These are phyloP conservation scores for Propithecus coquereli DNA, from an alignment of 2,113 vertebrate species.

Conservation along the genomic window DNA sequence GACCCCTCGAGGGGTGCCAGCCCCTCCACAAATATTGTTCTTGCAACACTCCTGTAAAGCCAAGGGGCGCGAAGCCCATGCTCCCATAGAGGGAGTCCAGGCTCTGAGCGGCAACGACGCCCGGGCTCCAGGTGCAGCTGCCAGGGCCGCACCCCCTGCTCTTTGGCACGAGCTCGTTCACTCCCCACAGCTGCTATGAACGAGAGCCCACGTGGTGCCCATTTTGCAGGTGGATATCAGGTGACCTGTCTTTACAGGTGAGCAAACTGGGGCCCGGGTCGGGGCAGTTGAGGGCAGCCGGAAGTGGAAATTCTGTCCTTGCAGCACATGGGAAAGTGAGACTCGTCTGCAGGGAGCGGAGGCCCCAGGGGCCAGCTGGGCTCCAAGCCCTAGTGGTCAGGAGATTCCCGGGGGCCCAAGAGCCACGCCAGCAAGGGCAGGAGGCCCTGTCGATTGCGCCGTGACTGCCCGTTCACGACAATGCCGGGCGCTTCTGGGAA, in stretches of 20 bases:
- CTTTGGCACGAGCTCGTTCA: rapidly evolving
- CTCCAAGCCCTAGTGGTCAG: not conserved
- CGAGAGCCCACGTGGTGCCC: not conserved
- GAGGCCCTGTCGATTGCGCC: rapidly evolving
- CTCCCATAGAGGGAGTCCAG: not conserved
- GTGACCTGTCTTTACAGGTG: not conserved
- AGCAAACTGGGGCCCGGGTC: not conserved
- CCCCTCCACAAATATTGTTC: not conserved
- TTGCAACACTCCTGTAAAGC: not conserved
- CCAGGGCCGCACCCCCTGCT: no score
- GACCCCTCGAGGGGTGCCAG: no score
- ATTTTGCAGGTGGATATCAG: not conserved
- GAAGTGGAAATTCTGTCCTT: not conserved
- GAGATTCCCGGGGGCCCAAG: rapidly evolving
- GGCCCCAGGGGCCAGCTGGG: not conserved
- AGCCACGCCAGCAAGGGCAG: not conserved
- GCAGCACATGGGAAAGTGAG: rapidly evolving
- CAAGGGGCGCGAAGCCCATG: rapidly evolving
- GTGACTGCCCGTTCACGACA: not conserved
- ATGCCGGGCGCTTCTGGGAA: not conserved
- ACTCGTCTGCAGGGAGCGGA: not conserved
- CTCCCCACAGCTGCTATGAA: no score
- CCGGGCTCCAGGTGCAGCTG: not conserved
- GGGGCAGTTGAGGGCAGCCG: not conserved
- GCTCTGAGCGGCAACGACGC: rapidly evolving